A percentile compares a stretch with the other conserved stretches of the same genome.
Evolutionary conservation across 2,797 vertebrate genomes (phyloP).

Genomic region (Lutjanus campechanus): DNA sequence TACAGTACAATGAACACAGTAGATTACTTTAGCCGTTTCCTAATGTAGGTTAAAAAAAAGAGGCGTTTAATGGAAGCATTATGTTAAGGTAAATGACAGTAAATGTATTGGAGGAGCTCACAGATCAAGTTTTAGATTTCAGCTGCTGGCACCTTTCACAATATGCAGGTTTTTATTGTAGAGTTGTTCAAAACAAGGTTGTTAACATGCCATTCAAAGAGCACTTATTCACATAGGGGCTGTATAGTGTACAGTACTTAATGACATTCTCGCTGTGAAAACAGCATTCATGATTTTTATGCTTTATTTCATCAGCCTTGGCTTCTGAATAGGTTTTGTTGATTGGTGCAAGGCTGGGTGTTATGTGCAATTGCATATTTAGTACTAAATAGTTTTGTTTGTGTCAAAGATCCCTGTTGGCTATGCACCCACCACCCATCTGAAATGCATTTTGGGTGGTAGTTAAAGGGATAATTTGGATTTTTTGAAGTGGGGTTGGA

Average conservation of each 20-base stretch:
- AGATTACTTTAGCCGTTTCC: constrained; percentile 11
- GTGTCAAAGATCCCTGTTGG: background rate
- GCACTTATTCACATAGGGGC: constrained; percentile 18
- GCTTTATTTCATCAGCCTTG: constrained; percentile 1
- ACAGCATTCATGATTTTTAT: constrained; percentile 4
- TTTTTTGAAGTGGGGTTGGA: too few relatives aligned
- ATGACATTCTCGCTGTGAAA: constrained; percentile 13
- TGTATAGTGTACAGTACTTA: background rate
- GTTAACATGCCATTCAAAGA: constrained; percentile 52
- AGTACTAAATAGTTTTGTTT: background rate
- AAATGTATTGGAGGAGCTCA: constrained; percentile 11
- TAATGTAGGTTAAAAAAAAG: constrained; percentile 17
- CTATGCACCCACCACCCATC: background rate
- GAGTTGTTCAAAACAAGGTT: constrained; percentile 53
- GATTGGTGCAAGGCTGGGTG: background rate
- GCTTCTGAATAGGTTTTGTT: constrained; percentile 3
- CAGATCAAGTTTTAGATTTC: constrained; percentile 16
- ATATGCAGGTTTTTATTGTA: constrained; percentile 13
- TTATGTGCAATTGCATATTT: constrained; percentile 4
- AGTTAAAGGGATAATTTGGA: too few relatives aligned
- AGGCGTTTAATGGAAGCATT: constrained; percentile 2
- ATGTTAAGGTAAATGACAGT: constrained; percentile 16
- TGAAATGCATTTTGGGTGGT: background rate
- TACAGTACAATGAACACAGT: constrained; percentile 28
- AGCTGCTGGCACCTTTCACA: constrained; percentile 21